phyloP scores from a whole-genome alignment of 2,888 invertebrate genomes.

The Aphelenchoides bicaudatus region DNA sequence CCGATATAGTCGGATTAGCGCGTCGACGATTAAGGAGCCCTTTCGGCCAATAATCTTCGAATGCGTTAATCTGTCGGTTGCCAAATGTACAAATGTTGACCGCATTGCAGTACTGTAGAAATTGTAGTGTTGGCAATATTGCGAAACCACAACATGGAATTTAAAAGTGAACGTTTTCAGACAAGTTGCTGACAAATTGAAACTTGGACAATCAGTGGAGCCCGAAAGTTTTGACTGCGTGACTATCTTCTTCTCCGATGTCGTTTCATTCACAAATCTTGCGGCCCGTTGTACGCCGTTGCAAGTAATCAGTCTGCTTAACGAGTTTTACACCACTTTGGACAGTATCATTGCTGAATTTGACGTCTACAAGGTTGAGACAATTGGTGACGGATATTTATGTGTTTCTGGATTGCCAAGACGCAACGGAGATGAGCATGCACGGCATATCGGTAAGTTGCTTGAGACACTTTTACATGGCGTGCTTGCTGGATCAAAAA shows the following conservation, averaged over 20 bases:
- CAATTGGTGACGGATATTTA: conserved; percentile 38
- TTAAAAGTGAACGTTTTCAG: no score
- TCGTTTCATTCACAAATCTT: conserved; percentile 56
- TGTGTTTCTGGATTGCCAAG: conserved; percentile 54
- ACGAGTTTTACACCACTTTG: conserved; percentile 51
- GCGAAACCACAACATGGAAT: no score
- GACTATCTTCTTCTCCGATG: conserved; percentile 57
- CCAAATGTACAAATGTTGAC: no score
- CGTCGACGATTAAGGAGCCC: no score
- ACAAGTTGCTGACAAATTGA: conserved; percentile 39
- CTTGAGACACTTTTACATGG: no score
- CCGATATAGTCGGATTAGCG: no score
- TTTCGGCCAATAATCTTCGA: no score
- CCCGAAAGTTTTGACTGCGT: conserved; percentile 42
- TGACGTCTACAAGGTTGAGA: conserved; percentile 52
- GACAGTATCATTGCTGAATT: conserved; percentile 52
- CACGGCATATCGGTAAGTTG: conserved; percentile 44
- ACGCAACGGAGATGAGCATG: conserved; percentile 51
- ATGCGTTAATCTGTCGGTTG: no score
- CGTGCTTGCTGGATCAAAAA: no score
- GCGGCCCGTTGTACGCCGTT: conserved; percentile 52
- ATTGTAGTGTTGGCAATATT: no score
- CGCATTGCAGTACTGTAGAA: no score
- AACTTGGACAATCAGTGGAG: conserved; percentile 37
- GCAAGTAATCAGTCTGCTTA: conserved; percentile 49